These are phyloP conservation scores for Cataglyphis altisquamis DNA, from an alignment of 2,888 invertebrate genomes.

Conservation along the genomic window DNA sequence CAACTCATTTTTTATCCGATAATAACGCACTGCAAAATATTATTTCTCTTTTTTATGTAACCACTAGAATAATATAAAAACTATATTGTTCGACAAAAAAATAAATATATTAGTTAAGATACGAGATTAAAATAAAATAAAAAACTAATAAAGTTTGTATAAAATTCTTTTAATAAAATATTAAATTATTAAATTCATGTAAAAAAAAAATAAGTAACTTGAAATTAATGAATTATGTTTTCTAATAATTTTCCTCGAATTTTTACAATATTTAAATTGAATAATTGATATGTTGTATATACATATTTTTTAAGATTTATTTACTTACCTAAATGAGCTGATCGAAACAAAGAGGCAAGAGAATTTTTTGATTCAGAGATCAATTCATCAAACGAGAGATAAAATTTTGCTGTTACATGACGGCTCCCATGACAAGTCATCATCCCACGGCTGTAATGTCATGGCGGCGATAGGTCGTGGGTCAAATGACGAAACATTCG, in stretches of 20 bases:
- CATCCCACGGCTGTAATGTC: slow-evolving; percentile 59
- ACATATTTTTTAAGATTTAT: not conserved
- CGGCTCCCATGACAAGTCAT: slow-evolving; percentile 51
- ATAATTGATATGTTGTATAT: not conserved
- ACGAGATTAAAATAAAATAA: not conserved
- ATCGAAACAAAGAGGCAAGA: not conserved
- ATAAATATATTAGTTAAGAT: not conserved
- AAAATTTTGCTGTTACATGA: slow-evolving; percentile 26
- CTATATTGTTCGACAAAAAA: not conserved
- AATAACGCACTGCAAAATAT: not conserved
- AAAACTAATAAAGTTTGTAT: not conserved
- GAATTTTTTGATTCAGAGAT: not conserved
- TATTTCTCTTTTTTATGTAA: not conserved
- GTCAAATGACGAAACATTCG: slow-evolving; percentile 60
- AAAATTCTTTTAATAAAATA: not conserved
- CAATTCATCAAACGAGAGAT: slow-evolving; percentile 24
- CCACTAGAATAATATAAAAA: not conserved
- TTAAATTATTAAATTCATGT: not conserved
- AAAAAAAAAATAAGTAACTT: not conserved
- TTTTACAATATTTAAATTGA: not conserved
- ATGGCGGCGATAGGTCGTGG: slow-evolving; percentile 58
- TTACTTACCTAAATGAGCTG: not conserved
- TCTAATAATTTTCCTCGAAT: not conserved
- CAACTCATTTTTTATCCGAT: slow-evolving; percentile 38
- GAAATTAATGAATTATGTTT: not conserved